Percentiles rank a stretch among this genome's conserved stretches.
phyloP scores from a whole-genome alignment of 2,113 vertebrate genomes.

The Calidris pugnax region DNA sequence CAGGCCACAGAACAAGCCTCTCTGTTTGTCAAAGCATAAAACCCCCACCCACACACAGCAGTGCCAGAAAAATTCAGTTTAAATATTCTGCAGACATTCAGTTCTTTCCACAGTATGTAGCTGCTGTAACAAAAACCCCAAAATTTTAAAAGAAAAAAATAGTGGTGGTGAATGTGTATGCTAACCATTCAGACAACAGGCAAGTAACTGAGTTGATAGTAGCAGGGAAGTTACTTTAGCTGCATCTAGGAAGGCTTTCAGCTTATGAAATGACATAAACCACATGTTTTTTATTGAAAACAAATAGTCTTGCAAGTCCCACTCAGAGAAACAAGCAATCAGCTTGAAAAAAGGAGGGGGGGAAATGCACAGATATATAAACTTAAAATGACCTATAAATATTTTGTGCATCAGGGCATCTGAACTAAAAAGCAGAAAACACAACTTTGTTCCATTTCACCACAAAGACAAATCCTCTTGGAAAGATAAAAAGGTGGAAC shows the following conservation, averaged over 20 bases:
- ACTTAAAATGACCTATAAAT: not conserved
- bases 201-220: not conserved
- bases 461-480: not conserved
- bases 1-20: not conserved
- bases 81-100: not conserved
- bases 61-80: not conserved
- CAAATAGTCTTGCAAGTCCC: not conserved
- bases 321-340: not conserved
- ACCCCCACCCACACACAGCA: not conserved
- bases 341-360: not conserved
- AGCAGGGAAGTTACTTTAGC: not conserved
- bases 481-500: not conserved
- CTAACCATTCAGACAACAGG: not conserved
- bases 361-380: not conserved
- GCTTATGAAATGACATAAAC: not conserved
- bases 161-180: not conserved
- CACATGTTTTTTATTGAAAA: not conserved
- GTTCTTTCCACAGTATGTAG: not conserved
- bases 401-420: not conserved
- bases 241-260: not conserved
- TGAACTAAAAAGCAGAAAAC: not conserved
- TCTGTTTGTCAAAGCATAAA: not conserved
- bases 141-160: not conserved
- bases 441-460: not conserved
- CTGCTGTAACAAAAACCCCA: not conserved